These are phyloP conservation scores for Oreochromis grahami DNA, from an alignment of 2,797 vertebrate genomes.

Conservation along the genomic window DNA sequence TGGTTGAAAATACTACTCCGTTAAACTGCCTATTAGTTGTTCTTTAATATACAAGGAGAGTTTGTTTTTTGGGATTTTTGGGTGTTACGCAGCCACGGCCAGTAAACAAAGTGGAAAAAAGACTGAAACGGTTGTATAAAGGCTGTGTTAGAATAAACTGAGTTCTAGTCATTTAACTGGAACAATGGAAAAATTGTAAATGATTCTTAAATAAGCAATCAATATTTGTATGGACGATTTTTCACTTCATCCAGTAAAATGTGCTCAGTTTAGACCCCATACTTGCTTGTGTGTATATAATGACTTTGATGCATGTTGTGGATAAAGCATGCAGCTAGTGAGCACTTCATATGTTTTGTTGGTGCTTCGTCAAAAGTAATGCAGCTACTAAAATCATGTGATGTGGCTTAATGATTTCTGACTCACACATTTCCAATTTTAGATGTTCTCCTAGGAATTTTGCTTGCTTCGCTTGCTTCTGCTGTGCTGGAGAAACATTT, in stretches of 20 bases:
- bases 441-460: background rate
- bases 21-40: background rate
- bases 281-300: background rate
- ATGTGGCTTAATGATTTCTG: background rate
- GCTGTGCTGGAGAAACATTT: background rate
- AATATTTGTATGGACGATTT: background rate
- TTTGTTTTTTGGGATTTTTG: background rate
- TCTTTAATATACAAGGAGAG: background rate
- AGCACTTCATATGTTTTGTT: background rate
- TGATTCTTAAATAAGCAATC: background rate
- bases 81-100: background rate
- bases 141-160: background rate
- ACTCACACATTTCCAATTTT: background rate
- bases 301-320: background rate
- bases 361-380: background rate
- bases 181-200: background rate
- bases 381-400: background rate
- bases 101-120: background rate
- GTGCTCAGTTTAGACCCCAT: background rate
- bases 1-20: accelerated
- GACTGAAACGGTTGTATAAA: background rate
- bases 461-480: background rate
- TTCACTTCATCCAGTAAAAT: background rate
- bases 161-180: background rate
- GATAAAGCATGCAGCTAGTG: background rate